Evolutionary conservation across 1,140 invertebrate species (phyloP).

Genomic region (Sminthurides bifidus): DNA sequence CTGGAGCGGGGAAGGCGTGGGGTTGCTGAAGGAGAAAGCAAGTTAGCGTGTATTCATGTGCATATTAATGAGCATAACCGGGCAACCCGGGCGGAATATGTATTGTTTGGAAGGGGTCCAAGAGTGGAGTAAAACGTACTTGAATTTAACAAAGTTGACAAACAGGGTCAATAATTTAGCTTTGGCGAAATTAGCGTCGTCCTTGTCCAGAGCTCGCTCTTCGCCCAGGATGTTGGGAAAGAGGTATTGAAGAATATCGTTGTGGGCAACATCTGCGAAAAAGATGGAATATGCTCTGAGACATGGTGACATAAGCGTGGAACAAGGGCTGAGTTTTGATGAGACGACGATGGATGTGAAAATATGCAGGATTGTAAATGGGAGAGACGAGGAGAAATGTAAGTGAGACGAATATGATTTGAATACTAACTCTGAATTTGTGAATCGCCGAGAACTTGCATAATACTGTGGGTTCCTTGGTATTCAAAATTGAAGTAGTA

Average conservation of each 20-base stretch:
- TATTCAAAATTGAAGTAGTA: conserved; percentile 37
- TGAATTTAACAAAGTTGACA: conserved; percentile 33
- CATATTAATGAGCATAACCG: not conserved
- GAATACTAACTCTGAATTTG: conserved; percentile 29
- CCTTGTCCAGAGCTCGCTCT: conserved; percentile 23
- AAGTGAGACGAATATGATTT: not conserved
- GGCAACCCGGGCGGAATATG: no score
- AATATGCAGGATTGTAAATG: conserved; percentile 1
- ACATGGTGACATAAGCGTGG: not conserved
- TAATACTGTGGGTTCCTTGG: conserved; percentile 35
- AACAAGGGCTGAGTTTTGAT: conserved; percentile 3
- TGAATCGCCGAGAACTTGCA: conserved; percentile 33
- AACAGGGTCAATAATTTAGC: conserved; percentile 32
- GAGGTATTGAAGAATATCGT: conserved; percentile 37
- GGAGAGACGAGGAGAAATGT: not conserved
- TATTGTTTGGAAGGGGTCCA: not conserved
- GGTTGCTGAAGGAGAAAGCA: not conserved
- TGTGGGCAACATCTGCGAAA: conserved; percentile 35
- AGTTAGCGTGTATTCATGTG: not conserved
- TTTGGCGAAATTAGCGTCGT: conserved; percentile 32
- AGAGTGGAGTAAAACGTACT: no score
- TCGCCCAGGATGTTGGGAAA: conserved; percentile 34
- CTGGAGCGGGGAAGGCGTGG: not conserved
- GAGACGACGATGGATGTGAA: conserved; percentile 4
- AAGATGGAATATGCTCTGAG: not conserved